Conservation (phyloP, 2,888 invertebrate species). For the Aethes cnicana region DNA sequence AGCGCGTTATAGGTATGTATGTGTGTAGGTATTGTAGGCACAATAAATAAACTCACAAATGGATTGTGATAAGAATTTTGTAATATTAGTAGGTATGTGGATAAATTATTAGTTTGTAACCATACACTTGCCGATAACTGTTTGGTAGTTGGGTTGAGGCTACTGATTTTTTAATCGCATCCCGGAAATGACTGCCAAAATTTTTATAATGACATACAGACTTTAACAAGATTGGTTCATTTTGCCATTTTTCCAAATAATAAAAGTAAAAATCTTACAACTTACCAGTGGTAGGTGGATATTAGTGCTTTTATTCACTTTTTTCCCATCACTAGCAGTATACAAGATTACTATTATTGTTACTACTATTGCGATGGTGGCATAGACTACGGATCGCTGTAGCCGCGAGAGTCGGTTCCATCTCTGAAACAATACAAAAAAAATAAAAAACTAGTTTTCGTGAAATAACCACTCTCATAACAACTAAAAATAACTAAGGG, state of each 20-base stretch:
- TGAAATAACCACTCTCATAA: no score
- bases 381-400: slow-evolving; percentile 89
- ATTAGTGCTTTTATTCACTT: slow-evolving; percentile 45
- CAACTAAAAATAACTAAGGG: no score
- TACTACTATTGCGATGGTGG: slow-evolving; percentile 80
- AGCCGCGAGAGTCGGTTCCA: slow-evolving; percentile 94
- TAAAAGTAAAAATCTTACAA: no score
- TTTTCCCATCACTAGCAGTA: slow-evolving; percentile 54
- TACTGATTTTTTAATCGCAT: neutral
- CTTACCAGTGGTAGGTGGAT: slow-evolving; percentile 55
- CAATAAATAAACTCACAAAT: neutral
- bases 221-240: no score
- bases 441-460: neutral
- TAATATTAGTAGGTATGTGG: neutral
- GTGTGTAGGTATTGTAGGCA: no score
- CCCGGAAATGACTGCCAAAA: neutral
- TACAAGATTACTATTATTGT: slow-evolving; percentile 84
- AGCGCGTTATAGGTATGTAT: no score
- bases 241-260: no score
- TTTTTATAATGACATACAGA: no score
- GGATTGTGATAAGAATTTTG: slow-evolving; percentile 7
- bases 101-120: no score
- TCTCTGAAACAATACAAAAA: slow-evolving; percentile 81
- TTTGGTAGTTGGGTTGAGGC: no score
- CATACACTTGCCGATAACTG: no score